phyloP scores from a whole-genome alignment of 37 sponge, comb jelly and placozoan genomes.

The Tethya wilhelma region DNA sequence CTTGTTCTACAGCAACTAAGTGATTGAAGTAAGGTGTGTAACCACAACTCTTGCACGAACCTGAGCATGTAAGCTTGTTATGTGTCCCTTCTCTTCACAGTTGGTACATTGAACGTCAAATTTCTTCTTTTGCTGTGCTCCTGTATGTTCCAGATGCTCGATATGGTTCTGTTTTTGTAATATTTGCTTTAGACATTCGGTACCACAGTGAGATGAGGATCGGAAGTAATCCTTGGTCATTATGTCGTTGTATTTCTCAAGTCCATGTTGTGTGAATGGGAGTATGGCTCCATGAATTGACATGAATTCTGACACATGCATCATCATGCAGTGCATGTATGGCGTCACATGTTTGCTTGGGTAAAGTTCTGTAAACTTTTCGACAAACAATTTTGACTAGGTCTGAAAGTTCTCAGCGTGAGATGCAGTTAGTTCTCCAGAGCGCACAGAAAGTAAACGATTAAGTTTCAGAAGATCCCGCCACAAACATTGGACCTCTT shows the following conservation, averaged over 20 bases:
- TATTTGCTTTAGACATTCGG: constrained; percentile 15
- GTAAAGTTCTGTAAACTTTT: not conserved
- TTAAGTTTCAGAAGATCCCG: not conserved
- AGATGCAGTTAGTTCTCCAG: too few species aligned
- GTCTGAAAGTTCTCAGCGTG: not conserved
- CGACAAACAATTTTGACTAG: constrained; percentile 2
- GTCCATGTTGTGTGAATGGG: constrained; percentile 22
- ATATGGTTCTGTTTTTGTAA: constrained; percentile 3
- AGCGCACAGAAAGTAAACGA: not conserved
- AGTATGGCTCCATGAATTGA: constrained; percentile 17
- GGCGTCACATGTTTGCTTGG: constrained; percentile 1
- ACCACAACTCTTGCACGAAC: too few species aligned
- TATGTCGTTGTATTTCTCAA: constrained; percentile 27
- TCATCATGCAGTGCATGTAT: constrained; percentile 35
- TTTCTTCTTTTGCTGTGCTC: too few species aligned
- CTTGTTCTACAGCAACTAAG: too few species aligned
- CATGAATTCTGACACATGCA: constrained; percentile 30
- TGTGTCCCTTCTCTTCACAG: too few species aligned
- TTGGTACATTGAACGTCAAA: too few species aligned
- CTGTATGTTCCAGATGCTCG: not conserved
- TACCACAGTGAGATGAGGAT: not conserved
- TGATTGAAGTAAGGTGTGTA: too few species aligned
- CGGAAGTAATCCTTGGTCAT: constrained; percentile 24
- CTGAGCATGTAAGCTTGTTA: too few species aligned
- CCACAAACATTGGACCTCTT: constrained; percentile 2